Evolutionary conservation across 2,797 vertebrate genomes (phyloP), one percentile per base, ranked within the genome.

Genomic region (Halcyon chelicuti): DNA sequence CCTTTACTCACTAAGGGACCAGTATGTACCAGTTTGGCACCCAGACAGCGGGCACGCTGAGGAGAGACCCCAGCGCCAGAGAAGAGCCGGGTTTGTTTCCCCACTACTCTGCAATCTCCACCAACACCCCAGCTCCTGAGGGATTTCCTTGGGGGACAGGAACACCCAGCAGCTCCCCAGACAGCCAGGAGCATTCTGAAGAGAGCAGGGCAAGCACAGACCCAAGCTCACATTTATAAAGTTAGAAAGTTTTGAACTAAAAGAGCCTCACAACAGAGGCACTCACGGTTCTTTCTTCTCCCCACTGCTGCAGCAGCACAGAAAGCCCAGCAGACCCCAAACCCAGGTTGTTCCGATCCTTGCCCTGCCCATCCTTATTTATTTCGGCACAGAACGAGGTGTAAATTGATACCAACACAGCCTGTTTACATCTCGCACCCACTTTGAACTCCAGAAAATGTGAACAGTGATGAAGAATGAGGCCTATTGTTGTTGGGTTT

Each of bases 151-250:
- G 4, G 1, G 7, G 28, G 17, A 6, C 68, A 75, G 47, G 6
- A 26, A 67, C 54, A 2, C 31, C 0, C 49, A 42, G 39, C 35
- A 42, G 33, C 5, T 35, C 47, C 40, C 63, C 40, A 15, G 4
- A 6, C 39, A 49, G 4, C 65, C 2, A 4, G 0, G 1, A 21
- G 18, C 23, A 4, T 2, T 10, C 7, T 9, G 5, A 42, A 46
- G 14, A 14, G 0, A 28, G 10, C 0, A 25, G 26, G 18, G 31
- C 1, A 39, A 52, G 11, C 31, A 39, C 28, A 37, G 44, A 17
- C 21, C 5, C 5, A 39, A 42, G 12, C 2, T 35, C 62, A 21
- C 63, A 6, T 5, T 6, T 25, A 31, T 62, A 17, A 72, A 62
- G 6, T 2, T 4, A 21, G 17, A 90, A 33, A 16, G 11, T 35